Evolutionary conservation across 1,140 invertebrate genomes (phyloP).

Genomic region (Acromyrmex echinatior): DNA sequence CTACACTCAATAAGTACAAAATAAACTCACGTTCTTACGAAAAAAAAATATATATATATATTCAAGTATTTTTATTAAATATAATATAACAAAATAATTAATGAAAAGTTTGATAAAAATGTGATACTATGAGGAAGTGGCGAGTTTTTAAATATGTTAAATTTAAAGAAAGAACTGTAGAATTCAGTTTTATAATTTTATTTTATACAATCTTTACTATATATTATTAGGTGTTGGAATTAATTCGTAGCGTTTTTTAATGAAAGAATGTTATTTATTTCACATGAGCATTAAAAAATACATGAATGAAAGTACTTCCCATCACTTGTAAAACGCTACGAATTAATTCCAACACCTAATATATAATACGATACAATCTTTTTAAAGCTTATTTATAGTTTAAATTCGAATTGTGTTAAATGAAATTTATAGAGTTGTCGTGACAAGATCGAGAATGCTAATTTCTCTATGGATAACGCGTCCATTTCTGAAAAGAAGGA

Average conservation of each 20-base stretch:
- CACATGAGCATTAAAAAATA: too few relatives aligned
- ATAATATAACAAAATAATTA: background rate
- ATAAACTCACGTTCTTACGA: background rate
- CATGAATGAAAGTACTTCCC: too few relatives aligned
- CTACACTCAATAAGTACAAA: background rate
- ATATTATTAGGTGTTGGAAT: too few relatives aligned
- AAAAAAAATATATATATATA: background rate
- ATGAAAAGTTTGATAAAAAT: background rate
- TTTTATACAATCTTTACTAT: background rate
- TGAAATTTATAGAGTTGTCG: conserved; percentile 62
- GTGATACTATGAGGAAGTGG: background rate
- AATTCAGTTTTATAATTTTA: background rate
- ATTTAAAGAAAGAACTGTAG: background rate
- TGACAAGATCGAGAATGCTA: background rate
- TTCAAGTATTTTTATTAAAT: background rate
- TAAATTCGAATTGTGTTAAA: background rate
- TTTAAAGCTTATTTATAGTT: conserved; percentile 1
- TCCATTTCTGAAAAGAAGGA: conserved; percentile 28
- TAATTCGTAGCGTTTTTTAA: too few relatives aligned
- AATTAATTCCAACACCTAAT: too few relatives aligned
- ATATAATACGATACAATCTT: background rate
- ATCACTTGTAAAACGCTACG: too few relatives aligned
- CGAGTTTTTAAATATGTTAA: background rate
- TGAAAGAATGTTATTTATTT: too few relatives aligned
- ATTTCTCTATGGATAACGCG: conserved; percentile 15